Conservation (phyloP, 2,888 invertebrate genomes). For the Sussaba pulchella region DNA sequence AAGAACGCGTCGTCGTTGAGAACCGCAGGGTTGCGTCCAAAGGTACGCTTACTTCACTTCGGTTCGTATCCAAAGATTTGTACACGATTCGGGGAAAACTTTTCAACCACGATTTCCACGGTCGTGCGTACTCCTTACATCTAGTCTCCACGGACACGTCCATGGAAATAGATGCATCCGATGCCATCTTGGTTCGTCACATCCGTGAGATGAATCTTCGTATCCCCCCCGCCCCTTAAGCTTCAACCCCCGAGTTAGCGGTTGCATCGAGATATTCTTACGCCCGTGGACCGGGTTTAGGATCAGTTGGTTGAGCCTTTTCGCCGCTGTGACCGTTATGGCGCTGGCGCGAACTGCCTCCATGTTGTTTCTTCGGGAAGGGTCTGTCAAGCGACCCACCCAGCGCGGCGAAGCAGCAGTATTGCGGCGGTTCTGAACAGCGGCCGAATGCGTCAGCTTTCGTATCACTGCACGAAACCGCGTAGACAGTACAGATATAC, state of each 20-base stretch:
- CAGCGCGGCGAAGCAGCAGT: slow-evolving; percentile 71
- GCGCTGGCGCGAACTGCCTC: slow-evolving; percentile 61
- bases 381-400: slow-evolving; percentile 77
- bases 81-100: no score
- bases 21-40: no score
- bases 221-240: neutral
- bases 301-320: neutral
- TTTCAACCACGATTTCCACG: no score
- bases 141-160: no score
- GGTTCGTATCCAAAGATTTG: neutral
- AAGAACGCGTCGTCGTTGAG: no score
- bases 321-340: slow-evolving; percentile 4
- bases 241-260: neutral
- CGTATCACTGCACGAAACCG: slow-evolving; percentile 13
- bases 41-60: no score
- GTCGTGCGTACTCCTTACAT: no score
- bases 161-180: no score
- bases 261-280: neutral
- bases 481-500: slow-evolving; percentile 31
- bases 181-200: no score
- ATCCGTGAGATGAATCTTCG: no score
- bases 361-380: slow-evolving; percentile 72
- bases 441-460: slow-evolving; percentile 43
- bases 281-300: neutral
- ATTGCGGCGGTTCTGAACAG: slow-evolving; percentile 67